phyloP scores from a whole-genome alignment of 2,888 invertebrate genomes.

The Drosophila siamana region DNA sequence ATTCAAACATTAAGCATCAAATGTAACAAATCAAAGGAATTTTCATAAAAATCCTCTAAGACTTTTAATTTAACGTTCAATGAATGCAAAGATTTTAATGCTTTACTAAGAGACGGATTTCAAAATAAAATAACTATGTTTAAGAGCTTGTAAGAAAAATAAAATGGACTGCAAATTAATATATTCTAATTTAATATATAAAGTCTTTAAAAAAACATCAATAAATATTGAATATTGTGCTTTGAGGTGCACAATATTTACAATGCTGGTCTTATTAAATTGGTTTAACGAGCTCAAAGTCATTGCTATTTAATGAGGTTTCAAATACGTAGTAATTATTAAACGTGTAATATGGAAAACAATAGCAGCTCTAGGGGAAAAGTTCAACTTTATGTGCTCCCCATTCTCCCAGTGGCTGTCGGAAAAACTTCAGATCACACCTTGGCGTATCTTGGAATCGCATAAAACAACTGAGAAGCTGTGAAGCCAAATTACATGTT shows the following conservation, averaged over 20 bases:
- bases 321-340: background rate
- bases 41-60: background rate
- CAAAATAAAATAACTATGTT: no score
- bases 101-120: no score
- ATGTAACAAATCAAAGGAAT: conserved; percentile 10
- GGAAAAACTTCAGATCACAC: conserved; percentile 16
- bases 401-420: background rate
- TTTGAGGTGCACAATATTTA: no score
- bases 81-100: no score
- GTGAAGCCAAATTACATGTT: conserved; percentile 29
- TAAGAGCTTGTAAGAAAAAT: no score
- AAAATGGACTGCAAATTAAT: no score
- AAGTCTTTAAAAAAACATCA: no score
- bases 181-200: no score
- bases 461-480: conserved; percentile 17
- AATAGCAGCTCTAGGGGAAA: background rate
- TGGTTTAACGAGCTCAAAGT: background rate
- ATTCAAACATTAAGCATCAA: conserved; percentile 12
- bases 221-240: no score
- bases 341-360: background rate
- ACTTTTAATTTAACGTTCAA: no score
- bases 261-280: background rate
- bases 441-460: conserved; percentile 11
- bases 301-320: background rate
- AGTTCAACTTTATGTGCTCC: background rate